Conservation (phyloP, 1,140 invertebrate species). For the Tigriopus japonicus region DNA sequence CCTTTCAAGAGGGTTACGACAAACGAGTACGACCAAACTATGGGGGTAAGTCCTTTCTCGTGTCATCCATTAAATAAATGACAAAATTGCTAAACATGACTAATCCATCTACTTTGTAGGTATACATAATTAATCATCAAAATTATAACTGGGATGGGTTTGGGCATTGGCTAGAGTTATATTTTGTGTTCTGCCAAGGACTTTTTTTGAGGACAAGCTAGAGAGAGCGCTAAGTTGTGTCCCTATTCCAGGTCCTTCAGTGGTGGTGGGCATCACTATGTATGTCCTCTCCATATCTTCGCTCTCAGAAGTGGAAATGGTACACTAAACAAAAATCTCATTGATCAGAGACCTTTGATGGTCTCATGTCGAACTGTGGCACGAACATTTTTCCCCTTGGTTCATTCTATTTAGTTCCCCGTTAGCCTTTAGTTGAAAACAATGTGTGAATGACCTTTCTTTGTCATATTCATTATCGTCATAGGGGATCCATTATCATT, state of each 20-base stretch:
- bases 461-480: no score
- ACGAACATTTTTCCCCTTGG: no score
- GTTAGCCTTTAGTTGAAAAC: no score
- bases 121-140: neutral
- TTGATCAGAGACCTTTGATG: no score
- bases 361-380: no score
- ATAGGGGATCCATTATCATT: no score
- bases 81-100: neutral
- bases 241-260: constrained; percentile 65
- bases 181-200: neutral
- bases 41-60: constrained; percentile 54
- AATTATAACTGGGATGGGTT: neutral
- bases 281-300: constrained; percentile 95
- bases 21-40: constrained; percentile 95
- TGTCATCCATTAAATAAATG: neutral
- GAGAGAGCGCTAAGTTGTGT: neutral
- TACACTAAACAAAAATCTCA: constrained; percentile 28
- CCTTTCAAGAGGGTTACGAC: constrained; percentile 82
- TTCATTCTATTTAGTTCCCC: no score
- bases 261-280: constrained; percentile 90
- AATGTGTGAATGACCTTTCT: no score
- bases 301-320: constrained; percentile 97
- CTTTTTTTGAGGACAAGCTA: neutral
- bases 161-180: no score
- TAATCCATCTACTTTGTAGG: neutral